These are phyloP conservation scores for Caenorhabditis plicata DNA, from an alignment of 2,888 invertebrate species.

Conservation along the genomic window DNA sequence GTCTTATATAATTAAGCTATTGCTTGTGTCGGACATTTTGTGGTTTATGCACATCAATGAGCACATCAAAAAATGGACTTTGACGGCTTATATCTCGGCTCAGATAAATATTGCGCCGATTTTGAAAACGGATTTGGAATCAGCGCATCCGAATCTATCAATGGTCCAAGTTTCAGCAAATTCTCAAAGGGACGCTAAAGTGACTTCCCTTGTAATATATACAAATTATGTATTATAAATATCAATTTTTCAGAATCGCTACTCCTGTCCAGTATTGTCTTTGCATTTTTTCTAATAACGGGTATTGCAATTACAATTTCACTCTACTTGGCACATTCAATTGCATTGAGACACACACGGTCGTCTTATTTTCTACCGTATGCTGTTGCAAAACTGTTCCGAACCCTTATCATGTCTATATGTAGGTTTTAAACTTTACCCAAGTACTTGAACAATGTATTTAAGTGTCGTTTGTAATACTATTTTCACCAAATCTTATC, in stretches of 20 bases:
- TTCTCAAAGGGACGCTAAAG: not conserved
- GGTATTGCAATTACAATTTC: conserved; percentile 30
- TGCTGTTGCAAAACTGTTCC: conserved; percentile 17
- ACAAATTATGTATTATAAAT: too few relatives aligned
- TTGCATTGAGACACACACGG: conserved; percentile 20
- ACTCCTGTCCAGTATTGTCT: conserved; percentile 29
- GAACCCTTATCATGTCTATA: conserved; percentile 13
- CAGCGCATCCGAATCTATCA: too few relatives aligned
- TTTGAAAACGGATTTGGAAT: too few relatives aligned
- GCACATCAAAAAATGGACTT: too few relatives aligned
- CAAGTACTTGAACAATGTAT: not conserved
- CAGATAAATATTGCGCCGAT: too few relatives aligned
- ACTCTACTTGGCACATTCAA: conserved; percentile 31
- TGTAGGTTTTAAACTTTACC: conserved; percentile 8
- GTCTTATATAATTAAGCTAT: too few relatives aligned
- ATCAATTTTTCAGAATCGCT: conserved; percentile 36
- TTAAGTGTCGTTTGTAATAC: conserved; percentile 40
- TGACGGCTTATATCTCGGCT: too few relatives aligned
- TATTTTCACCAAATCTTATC: conserved; percentile 40
- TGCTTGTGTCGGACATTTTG: too few relatives aligned
- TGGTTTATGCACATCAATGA: too few relatives aligned
- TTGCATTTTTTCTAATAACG: conserved; percentile 33
- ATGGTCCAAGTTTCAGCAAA: not conserved
- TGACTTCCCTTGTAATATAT: too few relatives aligned
- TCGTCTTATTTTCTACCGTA: conserved; percentile 39